These are phyloP conservation scores for Heterochromis multidens DNA, from an alignment of 2,113 vertebrate genomes.

Conservation along the genomic window DNA sequence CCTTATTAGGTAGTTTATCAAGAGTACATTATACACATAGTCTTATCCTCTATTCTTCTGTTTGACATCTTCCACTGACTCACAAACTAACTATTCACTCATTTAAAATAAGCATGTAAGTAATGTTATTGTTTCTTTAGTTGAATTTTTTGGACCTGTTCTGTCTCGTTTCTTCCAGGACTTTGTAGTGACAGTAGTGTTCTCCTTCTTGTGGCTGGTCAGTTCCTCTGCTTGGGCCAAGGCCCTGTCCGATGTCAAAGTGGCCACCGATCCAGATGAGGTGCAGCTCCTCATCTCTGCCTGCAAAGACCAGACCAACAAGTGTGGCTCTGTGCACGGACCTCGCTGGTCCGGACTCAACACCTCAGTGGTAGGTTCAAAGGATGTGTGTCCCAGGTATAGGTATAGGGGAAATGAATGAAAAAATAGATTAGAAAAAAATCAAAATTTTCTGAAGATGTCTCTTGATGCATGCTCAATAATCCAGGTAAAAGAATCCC, in stretches of 20 bases:
- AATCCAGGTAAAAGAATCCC: no score
- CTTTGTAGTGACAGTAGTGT: conserved; percentile 95
- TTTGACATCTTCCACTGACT: neutral
- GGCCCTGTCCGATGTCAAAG: conserved; percentile 93
- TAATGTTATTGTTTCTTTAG: neutral
- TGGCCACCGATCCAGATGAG: conserved; percentile 90
- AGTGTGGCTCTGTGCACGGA: conserved; percentile 84
- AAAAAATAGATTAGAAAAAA: neutral
- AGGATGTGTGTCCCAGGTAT: neutral
- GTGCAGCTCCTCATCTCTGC: conserved; percentile 89
- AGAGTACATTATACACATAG: neutral
- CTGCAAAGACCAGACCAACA: conserved; percentile 89
- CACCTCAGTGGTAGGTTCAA: conserved; percentile 89
- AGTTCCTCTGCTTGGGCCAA: conserved; percentile 97
- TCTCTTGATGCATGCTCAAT: no score
- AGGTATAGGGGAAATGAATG: neutral
- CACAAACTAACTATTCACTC: neutral
- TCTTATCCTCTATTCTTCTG: neutral
- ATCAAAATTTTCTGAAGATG: neutral
- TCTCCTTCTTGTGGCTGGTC: conserved; percentile 98
- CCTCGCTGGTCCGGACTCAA: conserved; percentile 96
- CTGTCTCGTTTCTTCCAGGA: conserved; percentile 76
- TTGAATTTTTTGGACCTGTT: neutral
- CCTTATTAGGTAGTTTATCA: neutral
- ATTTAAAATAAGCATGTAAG: neutral